Percentiles rank a stretch among this genome's conserved stretches.
phyloP scores from a whole-genome alignment of 53 echinoderm and acorn worm genomes.

The Holothuria leucospilota region DNA sequence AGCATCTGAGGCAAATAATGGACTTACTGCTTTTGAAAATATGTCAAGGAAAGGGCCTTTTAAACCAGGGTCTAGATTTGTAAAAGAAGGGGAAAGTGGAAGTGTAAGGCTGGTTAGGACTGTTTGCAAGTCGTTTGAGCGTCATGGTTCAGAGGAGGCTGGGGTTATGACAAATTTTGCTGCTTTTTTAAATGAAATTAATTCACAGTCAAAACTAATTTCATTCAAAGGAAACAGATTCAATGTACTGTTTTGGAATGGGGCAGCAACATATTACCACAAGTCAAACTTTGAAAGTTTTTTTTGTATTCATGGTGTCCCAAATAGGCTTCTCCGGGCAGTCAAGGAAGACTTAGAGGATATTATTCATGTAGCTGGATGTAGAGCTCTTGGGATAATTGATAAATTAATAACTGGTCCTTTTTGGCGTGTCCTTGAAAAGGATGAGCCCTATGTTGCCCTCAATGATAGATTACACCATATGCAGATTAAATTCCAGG shows the following conservation, averaged over 20 bases:
- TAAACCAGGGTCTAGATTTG: background rate
- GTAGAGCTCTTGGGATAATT: background rate
- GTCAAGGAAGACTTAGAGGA: background rate
- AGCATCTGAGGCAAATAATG: background rate
- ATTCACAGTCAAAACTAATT: background rate
- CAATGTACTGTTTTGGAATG: background rate
- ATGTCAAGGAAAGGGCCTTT: background rate
- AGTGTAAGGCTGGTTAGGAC: background rate
- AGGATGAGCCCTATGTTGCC: constrained; percentile 1
- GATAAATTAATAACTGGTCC: background rate
- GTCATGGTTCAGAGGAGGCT: constrained; percentile 4
- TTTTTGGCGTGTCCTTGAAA: constrained; percentile 7
- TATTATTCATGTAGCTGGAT: constrained; percentile 11
- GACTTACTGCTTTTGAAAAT: background rate
- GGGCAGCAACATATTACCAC: background rate
- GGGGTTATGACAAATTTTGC: background rate
- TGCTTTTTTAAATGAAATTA: background rate
- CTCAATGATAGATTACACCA: background rate
- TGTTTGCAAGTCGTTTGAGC: background rate
- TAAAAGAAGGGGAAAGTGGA: background rate
- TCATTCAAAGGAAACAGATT: background rate
- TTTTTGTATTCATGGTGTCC: too few species aligned
- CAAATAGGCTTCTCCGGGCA: background rate
- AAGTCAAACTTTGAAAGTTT: too few species aligned
- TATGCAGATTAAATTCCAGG: background rate